These are phyloP conservation scores for Holacanthella duospinosa DNA, from an alignment of 2,888 invertebrate genomes.

Conservation along the genomic window DNA sequence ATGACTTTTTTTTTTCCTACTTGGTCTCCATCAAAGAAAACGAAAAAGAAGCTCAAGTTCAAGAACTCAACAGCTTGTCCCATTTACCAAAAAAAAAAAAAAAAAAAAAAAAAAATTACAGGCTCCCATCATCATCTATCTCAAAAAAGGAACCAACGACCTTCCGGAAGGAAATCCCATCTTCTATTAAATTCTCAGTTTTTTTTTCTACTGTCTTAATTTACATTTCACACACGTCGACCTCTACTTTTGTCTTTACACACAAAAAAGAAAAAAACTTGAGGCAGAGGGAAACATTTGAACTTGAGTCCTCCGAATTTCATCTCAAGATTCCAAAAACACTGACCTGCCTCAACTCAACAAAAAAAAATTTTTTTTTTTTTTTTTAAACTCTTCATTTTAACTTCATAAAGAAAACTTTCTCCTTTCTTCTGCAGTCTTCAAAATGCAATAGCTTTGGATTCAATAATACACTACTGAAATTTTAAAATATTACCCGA, in stretches of 20 bases:
- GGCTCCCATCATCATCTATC: no score
- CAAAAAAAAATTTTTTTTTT: not conserved
- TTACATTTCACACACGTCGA: constrained; percentile 2
- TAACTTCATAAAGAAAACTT: no score
- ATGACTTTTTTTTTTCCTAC: constrained; percentile 6
- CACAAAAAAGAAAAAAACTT: not conserved
- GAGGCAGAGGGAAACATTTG: no score
- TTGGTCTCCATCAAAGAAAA: not conserved
- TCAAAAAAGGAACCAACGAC: not conserved
- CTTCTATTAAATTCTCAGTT: not conserved
- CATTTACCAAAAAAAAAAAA: not conserved
- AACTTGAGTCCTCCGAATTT: no score
- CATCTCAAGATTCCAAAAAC: not conserved
- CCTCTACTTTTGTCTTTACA: not conserved
- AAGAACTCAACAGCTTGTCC: not conserved
- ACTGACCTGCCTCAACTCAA: not conserved
- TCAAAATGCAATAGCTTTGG: no score
- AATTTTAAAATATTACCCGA: no score
- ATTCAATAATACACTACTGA: no score
- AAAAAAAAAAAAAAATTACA: not conserved
- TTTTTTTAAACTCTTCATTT: no score
- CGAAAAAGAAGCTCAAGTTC: constrained; percentile 3
- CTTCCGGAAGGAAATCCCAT: not conserved
- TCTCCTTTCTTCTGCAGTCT: no score
- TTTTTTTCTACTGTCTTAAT: not conserved